These are phyloP conservation scores for Drosophila bocki DNA, from an alignment of 1,140 invertebrate genomes.

Conservation along the genomic window DNA sequence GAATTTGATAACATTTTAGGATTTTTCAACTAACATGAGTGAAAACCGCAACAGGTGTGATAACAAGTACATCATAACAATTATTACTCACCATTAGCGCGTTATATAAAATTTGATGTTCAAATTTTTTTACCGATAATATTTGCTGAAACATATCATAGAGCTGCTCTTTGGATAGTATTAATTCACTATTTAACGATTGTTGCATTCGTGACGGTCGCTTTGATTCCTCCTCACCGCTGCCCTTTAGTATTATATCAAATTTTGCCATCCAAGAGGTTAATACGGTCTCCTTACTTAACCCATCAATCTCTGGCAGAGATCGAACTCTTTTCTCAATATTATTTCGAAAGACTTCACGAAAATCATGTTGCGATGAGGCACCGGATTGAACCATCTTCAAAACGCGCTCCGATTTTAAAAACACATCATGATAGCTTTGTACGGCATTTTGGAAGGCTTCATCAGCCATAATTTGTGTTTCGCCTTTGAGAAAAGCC, in stretches of 20 bases:
- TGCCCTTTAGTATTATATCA: constrained; percentile 98
- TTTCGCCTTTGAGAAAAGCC: constrained; percentile 97
- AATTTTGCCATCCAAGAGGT: constrained; percentile 99
- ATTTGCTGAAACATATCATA: constrained; percentile 99
- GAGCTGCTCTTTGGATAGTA: constrained; percentile 97
- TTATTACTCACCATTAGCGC: constrained; percentile 93
- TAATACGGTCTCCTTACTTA: constrained; percentile 99
- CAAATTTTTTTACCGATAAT: constrained; percentile 99
- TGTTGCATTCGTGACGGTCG: constrained; percentile 94
- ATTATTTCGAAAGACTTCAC: constrained; percentile 99
- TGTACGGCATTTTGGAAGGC: constrained; percentile 99
- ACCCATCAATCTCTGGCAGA: constrained; percentile 99
- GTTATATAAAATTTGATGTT: constrained; percentile 99
- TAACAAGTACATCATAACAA: neutral
- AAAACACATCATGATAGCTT: constrained; percentile 98
- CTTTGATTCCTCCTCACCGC: constrained; percentile 93
- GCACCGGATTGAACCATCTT: constrained; percentile 98
- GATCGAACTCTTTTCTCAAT: constrained; percentile 98
- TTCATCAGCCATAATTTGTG: constrained; percentile 99
- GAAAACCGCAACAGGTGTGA: no score
- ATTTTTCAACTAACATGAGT: no score
- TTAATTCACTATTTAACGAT: constrained; percentile 95
- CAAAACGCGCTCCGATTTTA: constrained; percentile 97
- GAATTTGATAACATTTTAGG: no score
- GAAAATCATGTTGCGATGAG: constrained; percentile 98